These are phyloP conservation scores for Cariama cristata DNA, from an alignment of 2,113 vertebrate species.

Conservation along the genomic window DNA sequence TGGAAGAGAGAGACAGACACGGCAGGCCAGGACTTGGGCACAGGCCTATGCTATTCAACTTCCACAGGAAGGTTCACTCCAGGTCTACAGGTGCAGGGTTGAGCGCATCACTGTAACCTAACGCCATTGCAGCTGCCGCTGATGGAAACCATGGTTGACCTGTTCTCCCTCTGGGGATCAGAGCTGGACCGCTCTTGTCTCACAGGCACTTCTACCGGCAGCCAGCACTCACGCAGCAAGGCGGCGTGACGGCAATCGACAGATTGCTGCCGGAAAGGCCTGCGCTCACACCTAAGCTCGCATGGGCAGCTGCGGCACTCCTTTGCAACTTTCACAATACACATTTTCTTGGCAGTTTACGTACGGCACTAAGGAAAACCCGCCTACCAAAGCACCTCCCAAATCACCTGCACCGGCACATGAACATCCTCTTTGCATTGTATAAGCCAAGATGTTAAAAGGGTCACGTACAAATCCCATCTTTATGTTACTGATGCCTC, in stretches of 20 bases:
- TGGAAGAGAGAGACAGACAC: neutral
- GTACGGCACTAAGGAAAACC: neutral
- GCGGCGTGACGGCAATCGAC: neutral
- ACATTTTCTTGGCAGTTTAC: neutral
- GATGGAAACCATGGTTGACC: neutral
- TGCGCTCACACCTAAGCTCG: neutral
- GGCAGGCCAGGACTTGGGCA: neutral
- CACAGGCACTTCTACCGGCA: neutral
- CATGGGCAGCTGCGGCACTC: neutral
- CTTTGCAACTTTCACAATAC: neutral
- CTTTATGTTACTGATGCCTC: neutral
- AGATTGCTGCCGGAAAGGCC: neutral
- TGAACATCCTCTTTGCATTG: neutral
- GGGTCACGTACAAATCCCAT: neutral
- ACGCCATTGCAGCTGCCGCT: accelerated
- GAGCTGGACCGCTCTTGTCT: neutral
- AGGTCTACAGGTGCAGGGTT: neutral
- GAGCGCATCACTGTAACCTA: accelerated
- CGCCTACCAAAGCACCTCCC: neutral
- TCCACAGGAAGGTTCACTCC: neutral
- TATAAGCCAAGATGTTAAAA: neutral
- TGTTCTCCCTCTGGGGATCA: no score
- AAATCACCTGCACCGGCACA: neutral
- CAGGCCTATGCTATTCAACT: neutral
- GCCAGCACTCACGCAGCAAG: accelerated